A percentile compares a stretch with the other conserved stretches of the same genome.
Conservation (phyloP, 2,888 invertebrate genomes). For the Platycnemis pennipes region DNA sequence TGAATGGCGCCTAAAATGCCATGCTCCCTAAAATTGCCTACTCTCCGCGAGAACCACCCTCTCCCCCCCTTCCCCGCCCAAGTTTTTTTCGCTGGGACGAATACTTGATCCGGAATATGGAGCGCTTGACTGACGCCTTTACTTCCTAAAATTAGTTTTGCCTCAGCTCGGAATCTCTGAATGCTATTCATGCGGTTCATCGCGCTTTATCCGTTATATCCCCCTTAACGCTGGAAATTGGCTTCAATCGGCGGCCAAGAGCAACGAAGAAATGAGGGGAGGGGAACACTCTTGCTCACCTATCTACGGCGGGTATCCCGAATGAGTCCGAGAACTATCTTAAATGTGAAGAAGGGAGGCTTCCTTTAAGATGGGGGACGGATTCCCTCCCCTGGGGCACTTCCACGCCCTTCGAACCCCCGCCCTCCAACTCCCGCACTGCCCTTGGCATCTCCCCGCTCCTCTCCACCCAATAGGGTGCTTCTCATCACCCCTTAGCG, state of each 20-base stretch:
- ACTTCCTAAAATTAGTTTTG: neutral
- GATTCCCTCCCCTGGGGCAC: neutral
- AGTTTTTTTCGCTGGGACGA: neutral
- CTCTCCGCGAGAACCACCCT: too few species aligned
- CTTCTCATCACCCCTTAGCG: neutral
- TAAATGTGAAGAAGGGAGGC: neutral
- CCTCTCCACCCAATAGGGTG: neutral
- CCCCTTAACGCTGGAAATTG: neutral
- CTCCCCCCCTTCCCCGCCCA: too few species aligned
- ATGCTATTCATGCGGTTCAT: neutral
- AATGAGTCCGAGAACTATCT: neutral
- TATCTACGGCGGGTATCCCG: neutral
- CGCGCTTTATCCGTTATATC: neutral
- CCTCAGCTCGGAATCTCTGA: neutral
- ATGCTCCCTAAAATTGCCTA: too few species aligned
- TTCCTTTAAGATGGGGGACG: neutral
- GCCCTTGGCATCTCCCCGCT: neutral
- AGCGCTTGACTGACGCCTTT: neutral
- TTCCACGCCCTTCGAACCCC: neutral
- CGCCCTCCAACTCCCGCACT: neutral
- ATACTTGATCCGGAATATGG: neutral
- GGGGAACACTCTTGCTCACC: neutral
- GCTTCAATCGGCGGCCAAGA: neutral
- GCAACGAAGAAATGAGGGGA: neutral
- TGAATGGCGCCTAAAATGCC: too few species aligned